These are phyloP conservation scores for Pseudopleuronectes americanus DNA, from an alignment of 2,797 vertebrate genomes.

Conservation along the genomic window DNA sequence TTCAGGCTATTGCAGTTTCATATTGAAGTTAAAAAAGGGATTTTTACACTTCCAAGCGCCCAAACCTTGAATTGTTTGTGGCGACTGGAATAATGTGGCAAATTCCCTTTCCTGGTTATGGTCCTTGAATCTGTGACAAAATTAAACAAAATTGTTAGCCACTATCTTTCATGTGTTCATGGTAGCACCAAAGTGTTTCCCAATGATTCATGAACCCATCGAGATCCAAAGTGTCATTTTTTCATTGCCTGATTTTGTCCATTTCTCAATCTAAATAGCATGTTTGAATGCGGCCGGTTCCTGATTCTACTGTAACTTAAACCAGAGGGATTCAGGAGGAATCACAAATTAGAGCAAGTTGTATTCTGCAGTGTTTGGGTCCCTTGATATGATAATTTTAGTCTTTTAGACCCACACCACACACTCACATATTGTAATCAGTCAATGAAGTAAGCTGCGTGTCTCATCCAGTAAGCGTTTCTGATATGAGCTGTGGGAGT, in stretches of 20 bases:
- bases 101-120: background rate
- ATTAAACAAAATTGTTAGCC: background rate
- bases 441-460: conserved; percentile 7
- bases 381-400: background rate
- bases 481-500: background rate
- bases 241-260: too few species aligned
- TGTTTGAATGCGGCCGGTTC: background rate
- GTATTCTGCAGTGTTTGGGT: background rate
- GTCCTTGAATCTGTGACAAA: background rate
- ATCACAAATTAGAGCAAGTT: background rate
- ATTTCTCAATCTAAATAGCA: too few species aligned
- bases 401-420: background rate
- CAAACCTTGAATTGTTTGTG: too few species aligned
- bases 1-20: too few species aligned
- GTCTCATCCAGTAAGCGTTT: conserved; percentile 20
- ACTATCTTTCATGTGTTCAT: background rate
- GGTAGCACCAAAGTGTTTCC: too few species aligned
- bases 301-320: background rate
- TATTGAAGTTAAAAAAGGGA: too few species aligned
- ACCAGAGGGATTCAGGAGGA: background rate
- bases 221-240: background rate
- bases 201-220: too few species aligned
- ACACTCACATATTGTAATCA: background rate
- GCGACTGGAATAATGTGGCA: background rate
- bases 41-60: too few species aligned